Base-by-base conservation (phyloP, 2,797 vertebrate genomes). In the Danio tinwini region DNA sequence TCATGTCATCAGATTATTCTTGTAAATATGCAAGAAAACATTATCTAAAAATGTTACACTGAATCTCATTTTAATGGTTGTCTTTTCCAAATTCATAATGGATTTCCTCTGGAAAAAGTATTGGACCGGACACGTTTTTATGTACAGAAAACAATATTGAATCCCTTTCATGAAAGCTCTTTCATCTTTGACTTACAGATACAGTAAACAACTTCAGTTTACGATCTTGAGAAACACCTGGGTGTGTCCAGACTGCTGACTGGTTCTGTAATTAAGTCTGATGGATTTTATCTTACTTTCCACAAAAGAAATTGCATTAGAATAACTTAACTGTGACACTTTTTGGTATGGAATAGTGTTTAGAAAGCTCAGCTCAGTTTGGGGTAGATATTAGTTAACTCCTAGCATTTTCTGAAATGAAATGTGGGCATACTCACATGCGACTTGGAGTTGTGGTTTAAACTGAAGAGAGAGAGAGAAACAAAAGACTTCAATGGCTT, bases 391-490 rank as follows among this genome's bases (percentile, higher is more conserved):
- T n/a, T 5, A 17, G 6, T 73, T 44, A 61, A 42, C 39, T 76
- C 49, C 76, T 19, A 83, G 74, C 52, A 86, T 83, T 55, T 79
- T 82, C 42, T 16, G 44, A 19, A 56, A 71, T 55, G 71, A 83
- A 65, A 76, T 74, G 80, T 8, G 58, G 81, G 75, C 67, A 75
- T 84, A 45, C 73, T 45, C 81, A 84, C 83, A 74, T 42, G 65
- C 76, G 40, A 37, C 39, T 73, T 80, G 44, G 68, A 80, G 74
- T 83, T 86, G 82, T 17, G 80, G 85, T 84, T 87, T 84, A 74
- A 82, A 80, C 80, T 83, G 79, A 74, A 73, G 44, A 81, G 50
- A 29, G n/a, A n/a, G 29, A 29, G 29, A 29, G 29, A 65, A 74
- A 61, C 65, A 71, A 69, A 80, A 73, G 82, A 50, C 79, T 62